A percentile compares a stretch with the other conserved stretches of the same genome.
Conservation (phyloP, 2,888 invertebrate species). For the Prenolepis imparis region DNA sequence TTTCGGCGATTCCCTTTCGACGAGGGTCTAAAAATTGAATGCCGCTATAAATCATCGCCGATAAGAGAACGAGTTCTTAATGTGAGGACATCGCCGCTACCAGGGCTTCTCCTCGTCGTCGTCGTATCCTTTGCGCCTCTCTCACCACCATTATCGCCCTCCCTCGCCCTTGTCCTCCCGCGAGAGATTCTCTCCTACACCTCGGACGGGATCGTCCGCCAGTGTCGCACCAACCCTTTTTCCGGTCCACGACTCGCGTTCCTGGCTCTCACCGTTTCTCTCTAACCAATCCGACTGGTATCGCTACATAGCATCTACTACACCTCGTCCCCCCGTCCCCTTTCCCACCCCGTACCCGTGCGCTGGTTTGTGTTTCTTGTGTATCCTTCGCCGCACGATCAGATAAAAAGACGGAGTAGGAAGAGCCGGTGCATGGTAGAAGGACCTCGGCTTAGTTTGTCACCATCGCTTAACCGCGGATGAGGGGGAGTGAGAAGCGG, state of each 20-base stretch:
- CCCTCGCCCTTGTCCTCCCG: conserved; percentile 6
- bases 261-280: conserved; percentile 35
- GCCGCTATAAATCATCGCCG: conserved; percentile 78
- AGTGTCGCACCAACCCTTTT: conserved; percentile 73
- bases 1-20: conserved; percentile 77
- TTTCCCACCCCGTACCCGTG: conserved; percentile 19
- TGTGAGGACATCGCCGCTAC: conserved; percentile 80
- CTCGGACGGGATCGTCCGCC: conserved; percentile 35
- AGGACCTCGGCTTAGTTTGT: conserved; percentile 77
- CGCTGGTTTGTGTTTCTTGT: conserved; percentile 76
- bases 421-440: conserved; percentile 66
- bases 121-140: conserved; percentile 22
- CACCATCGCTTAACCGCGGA: conserved; percentile 75
- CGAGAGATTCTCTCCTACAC: conserved; percentile 38
- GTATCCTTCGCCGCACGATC: conserved; percentile 77
- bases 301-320: conserved; percentile 71
- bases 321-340: conserved; percentile 60
- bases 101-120: conserved; percentile 55
- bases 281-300: conserved; percentile 54
- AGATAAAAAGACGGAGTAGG: conserved; percentile 76
- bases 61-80: conserved; percentile 81
- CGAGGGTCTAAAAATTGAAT: conserved; percentile 79
- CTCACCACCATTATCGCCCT: conserved; percentile 12
- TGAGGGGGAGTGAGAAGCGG: conserved; percentile 39
- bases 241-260: conserved; percentile 58